Evolutionary conservation across 2,888 invertebrate genomes (phyloP).

Genomic region (Tuberolachnus salignus): DNA sequence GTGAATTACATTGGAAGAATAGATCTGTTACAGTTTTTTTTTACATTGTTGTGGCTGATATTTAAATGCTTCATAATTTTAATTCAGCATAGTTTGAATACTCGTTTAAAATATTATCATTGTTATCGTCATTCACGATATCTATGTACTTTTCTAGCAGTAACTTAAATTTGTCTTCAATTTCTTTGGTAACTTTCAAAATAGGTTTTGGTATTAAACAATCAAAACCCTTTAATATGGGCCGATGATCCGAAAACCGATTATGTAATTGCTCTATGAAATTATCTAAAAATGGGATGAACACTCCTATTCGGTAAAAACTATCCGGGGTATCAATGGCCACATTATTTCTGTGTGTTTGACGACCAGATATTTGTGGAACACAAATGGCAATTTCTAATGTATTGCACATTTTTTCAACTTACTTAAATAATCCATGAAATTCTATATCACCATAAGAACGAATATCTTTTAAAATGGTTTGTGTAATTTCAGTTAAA

Average conservation of each 20-base stretch:
- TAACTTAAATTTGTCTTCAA: slow-evolving; percentile 18
- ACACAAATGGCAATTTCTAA: slow-evolving; percentile 13
- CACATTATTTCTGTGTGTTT: slow-evolving; percentile 18
- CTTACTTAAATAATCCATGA: not conserved
- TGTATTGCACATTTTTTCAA: slow-evolving; percentile 13
- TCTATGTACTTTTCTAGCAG: slow-evolving; percentile 10
- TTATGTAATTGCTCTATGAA: slow-evolving; percentile 21
- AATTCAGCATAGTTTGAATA: slow-evolving; percentile 4
- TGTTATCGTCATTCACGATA: slow-evolving; percentile 4
- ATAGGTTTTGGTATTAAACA: slow-evolving; percentile 4
- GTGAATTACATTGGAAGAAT: slow-evolving; percentile 2
- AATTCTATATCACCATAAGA: slow-evolving; percentile 13
- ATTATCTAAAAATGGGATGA: slow-evolving; percentile 1
- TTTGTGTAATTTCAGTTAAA: no score
- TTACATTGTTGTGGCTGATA: not conserved
- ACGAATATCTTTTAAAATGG: slow-evolving; percentile 18
- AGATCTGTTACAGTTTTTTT: not conserved
- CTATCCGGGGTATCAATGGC: no score
- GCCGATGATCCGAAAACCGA: not conserved
- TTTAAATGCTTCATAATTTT: slow-evolving; percentile 19
- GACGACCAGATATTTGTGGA: not conserved
- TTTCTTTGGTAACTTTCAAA: slow-evolving; percentile 1
- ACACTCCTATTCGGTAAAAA: no score
- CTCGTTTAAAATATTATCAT: slow-evolving; percentile 16
- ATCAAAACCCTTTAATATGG: slow-evolving; percentile 30